Base-by-base conservation (phyloP, 2,113 vertebrate genomes). In the Anhinga anhinga region DNA sequence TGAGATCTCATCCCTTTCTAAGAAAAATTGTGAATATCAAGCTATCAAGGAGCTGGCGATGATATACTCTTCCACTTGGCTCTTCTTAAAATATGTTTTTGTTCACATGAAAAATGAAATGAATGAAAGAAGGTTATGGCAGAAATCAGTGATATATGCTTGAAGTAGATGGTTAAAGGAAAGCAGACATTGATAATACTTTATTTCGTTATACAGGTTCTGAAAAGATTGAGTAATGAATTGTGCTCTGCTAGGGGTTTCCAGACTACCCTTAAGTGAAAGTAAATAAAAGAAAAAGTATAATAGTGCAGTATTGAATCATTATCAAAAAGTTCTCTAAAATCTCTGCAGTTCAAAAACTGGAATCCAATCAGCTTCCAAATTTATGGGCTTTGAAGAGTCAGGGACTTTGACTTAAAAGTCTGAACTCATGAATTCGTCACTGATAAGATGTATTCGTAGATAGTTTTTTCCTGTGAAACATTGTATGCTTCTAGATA, bases 141-240 rank as follows among this genome's bases (percentile, higher is more conserved):
- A 80, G 62, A 88, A 95, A 94, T 95, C 70, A 69, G 23, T 50
- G 73, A 79, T 80, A 69, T 4, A 29, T 61, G 25, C 62, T 67
- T 91, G 58, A 92, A 92, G 29, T 87, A 70, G 58, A 45, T 91
- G 16, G 44, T 53, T 87, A 76, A 90, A 91, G 73, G 66, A 85
- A 94, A 90, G 82, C 32, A 85, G 62, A 73, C 88, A 66, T 27
- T 72, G 34, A 5, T 69, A 82, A 17, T 82, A 67, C 69, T 85
- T 88, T 50, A 63, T 89, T 83, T 82, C 36, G 27, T 87, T 78
- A 19, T 67, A 58, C 22, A 55, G 12, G 6, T 61, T 89, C 74
- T 87, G 53, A 79, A 93, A 91, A 93, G 86, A 79, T 36, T 15
- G 23, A 73, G n/a, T 93, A 91, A 94, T 69, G 73, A 86, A 72